Base-by-base conservation (phyloP, 2,797 vertebrate genomes). In the Alca torda region DNA sequence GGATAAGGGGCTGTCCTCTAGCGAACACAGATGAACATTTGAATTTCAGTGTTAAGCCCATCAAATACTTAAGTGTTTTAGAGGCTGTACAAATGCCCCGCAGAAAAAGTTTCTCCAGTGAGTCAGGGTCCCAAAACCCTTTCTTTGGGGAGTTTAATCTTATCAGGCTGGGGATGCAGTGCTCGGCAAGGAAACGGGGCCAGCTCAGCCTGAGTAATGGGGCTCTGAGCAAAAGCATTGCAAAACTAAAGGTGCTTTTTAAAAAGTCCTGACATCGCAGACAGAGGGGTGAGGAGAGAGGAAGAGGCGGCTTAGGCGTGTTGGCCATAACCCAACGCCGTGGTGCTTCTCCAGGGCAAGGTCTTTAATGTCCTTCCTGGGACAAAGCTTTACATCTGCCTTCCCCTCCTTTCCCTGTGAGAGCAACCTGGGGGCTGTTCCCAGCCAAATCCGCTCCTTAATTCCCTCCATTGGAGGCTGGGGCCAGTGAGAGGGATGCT, bases 91-190 rank as follows among this genome's bases (percentile, higher is more conserved):
- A 43, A 93, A 79, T 74, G 92, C 69, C 26, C 73, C 8, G 18
- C 81, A 87, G 94, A 95, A 70, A 24, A 93, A 73, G 93, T 64
- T 96, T 96, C 95, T 90, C 67, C 61, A 93, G 78, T 97, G 96
- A 96, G 89, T 97, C 96, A 97, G 92, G 96, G 83, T 93, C 93
- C 92, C 96, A 90, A 95, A 95, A 95, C 39, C 84, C 96, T 96
- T 95, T 96, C 91, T 96, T 96, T 91, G 63, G 88, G 75, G 81
- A 81, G 41, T 69, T 97, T 97, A 48, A 97, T 97, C 97, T 97
- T 97, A 97, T 97, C 97, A 80, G 87, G 45, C 63, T 81, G 77
- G 87, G 91, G 95, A 93, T 96, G 95, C 91, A 87, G 75, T 4
- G 2, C 80, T 93, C 75, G 16, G 19, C 18, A 35, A 91, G 94